These are phyloP conservation scores for Tortrix viridana DNA, from an alignment of 2,888 invertebrate genomes.

Conservation along the genomic window DNA sequence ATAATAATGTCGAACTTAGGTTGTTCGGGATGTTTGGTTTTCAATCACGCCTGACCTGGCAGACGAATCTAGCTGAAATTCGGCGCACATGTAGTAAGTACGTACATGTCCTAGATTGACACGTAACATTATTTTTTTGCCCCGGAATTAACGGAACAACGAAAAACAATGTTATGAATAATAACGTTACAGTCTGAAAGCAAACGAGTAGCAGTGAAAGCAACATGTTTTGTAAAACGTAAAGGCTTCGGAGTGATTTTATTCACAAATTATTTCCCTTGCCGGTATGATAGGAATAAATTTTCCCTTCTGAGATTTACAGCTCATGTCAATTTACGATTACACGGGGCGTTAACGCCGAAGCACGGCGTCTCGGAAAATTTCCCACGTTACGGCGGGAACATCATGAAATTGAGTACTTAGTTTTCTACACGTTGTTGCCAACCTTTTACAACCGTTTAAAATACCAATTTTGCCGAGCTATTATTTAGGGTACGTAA, in stretches of 20 bases:
- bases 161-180: neutral
- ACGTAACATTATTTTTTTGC: too few species aligned
- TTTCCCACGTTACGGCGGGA: constrained; percentile 36
- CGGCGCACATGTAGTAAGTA: neutral
- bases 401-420: constrained; percentile 24
- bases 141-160: neutral
- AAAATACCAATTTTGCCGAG: constrained; percentile 4
- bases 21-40: too few species aligned
- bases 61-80: too few species aligned
- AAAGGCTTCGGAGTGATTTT: constrained; percentile 3
- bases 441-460: constrained; percentile 16
- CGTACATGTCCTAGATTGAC: too few species aligned
- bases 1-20: too few species aligned
- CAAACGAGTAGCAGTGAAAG: constrained; percentile 9
- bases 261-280: constrained; percentile 15
- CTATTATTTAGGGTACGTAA: neutral
- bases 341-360: constrained; percentile 38
- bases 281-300: constrained; percentile 21
- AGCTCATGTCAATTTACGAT: constrained; percentile 39
- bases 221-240: constrained; percentile 7
- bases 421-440: constrained; percentile 24
- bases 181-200: neutral
- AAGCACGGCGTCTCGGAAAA: constrained; percentile 37
- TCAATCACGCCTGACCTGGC: too few species aligned
- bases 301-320: constrained; percentile 26